Evolutionary conservation across 2,888 invertebrate species (phyloP).

Genomic region (Zelleria hepariella): DNA sequence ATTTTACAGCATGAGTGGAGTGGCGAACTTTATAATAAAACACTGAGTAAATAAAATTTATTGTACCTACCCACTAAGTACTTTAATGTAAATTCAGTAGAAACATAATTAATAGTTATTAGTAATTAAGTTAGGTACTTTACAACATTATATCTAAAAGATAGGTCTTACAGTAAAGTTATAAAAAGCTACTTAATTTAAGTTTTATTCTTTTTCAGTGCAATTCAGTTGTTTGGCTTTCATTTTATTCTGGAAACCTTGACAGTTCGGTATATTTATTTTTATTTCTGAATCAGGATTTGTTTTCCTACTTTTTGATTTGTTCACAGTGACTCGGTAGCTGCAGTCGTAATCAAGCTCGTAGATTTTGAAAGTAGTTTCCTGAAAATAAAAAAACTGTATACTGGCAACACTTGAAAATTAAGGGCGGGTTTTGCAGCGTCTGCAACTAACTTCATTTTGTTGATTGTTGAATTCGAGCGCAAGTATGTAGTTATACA

Average conservation of each 20-base stretch:
- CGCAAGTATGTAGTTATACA: no score
- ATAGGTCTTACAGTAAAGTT: background rate
- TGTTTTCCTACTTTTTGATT: conserved; percentile 30
- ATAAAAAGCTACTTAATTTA: background rate
- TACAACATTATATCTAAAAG: background rate
- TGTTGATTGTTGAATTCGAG: background rate
- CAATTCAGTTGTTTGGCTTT: conserved; percentile 21
- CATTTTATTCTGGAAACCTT: conserved; percentile 53
- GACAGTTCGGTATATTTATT: conserved; percentile 68
- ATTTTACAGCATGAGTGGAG: no score
- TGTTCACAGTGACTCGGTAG: conserved; percentile 68
- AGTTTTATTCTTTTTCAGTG: background rate
- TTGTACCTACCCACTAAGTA: no score
- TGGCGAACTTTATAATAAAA: no score
- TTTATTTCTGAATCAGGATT: conserved; percentile 58
- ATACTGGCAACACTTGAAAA: background rate
- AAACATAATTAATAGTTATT: no score
- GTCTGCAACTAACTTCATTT: background rate
- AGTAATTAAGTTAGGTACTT: background rate
- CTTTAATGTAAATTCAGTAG: no score
- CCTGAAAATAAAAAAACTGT: conserved; percentile 43
- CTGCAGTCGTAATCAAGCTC: conserved; percentile 71
- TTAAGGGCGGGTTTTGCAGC: background rate
- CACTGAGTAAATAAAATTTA: no score
- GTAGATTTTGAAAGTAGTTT: conserved; percentile 67